Conservation (phyloP, 2,888 invertebrate species). For the Eristalis pertinax region DNA sequence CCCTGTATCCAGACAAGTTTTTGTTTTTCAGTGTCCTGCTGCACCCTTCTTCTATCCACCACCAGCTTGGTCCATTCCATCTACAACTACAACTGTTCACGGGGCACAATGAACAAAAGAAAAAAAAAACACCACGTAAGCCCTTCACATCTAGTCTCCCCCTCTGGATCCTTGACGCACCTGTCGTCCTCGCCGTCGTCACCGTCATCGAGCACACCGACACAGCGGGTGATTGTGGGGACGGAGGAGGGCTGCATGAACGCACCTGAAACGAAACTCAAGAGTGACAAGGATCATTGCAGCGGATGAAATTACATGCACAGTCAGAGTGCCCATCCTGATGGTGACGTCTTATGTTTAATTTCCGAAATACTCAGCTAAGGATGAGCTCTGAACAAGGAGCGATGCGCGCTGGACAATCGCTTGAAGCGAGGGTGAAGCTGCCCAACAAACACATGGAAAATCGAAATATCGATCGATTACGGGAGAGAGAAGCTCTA, state of each 20-base stretch:
- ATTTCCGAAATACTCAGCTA: conserved; percentile 65
- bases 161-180: conserved; percentile 61
- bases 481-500: conserved; percentile 70
- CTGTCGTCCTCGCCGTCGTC: conserved; percentile 59
- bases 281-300: conserved; percentile 71
- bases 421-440: conserved; percentile 56
- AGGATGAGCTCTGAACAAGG: conserved; percentile 10
- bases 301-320: conserved; percentile 72
- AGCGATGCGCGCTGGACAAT: conserved; percentile 29
- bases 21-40: conserved; percentile 13
- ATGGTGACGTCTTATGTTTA: conserved; percentile 69
- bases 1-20: conserved; percentile 60
- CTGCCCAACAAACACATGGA: conserved; percentile 57
- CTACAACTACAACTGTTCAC: conserved; percentile 24
- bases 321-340: conserved; percentile 52
- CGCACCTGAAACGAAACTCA: conserved; percentile 18
- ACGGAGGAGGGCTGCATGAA: conserved; percentile 43
- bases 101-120: neutral
- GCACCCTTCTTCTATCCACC: conserved; percentile 29
- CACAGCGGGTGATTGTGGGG: neutral
- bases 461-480: conserved; percentile 72
- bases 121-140: conserved; percentile 2
- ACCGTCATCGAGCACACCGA: neutral
- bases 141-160: conserved; percentile 39
- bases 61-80: conserved; percentile 57